phyloP scores from a whole-genome alignment of 2,113 vertebrate genomes.

The Paramisgurnus dabryanus region DNA sequence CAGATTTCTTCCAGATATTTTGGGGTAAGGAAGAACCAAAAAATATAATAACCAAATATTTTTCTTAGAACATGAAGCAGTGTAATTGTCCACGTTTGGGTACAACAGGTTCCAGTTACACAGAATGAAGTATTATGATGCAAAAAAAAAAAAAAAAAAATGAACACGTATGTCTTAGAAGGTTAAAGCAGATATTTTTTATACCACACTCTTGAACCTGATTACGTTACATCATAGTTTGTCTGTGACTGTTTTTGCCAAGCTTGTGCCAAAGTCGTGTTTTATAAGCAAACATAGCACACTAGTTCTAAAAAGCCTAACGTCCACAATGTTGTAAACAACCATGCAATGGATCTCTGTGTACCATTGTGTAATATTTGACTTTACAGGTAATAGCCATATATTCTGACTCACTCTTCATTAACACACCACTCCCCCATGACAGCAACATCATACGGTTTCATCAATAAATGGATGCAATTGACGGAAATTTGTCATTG shows the following conservation, averaged over 20 bases:
- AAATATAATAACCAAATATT: too few relatives aligned
- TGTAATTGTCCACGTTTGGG: too few relatives aligned
- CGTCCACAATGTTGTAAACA: conserved; percentile 36
- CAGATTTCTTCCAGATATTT: too few relatives aligned
- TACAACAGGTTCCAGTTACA: too few relatives aligned
- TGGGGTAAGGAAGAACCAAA: too few relatives aligned
- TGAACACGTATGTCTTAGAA: too few relatives aligned
- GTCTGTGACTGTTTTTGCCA: conserved; percentile 6
- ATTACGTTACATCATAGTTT: conserved; percentile 12
- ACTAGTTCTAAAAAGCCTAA: conserved; percentile 7
- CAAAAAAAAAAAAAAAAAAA: too few relatives aligned
- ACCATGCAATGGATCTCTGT: background rate
- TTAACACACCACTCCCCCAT: background rate
- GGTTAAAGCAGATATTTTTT: background rate
- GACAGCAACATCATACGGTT: background rate
- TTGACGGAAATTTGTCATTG: background rate
- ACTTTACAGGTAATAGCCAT: conserved; percentile 10
- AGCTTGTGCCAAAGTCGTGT: conserved; percentile 5
- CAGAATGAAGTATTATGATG: too few relatives aligned
- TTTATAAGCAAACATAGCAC: conserved; percentile 35
- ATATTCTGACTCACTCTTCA: conserved; percentile 1
- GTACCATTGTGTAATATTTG: conserved; percentile 41
- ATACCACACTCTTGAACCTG: background rate
- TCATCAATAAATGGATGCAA: background rate
- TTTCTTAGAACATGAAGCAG: too few relatives aligned